A percentile compares a stretch with the other conserved stretches of the same genome.
Evolutionary conservation across 2,113 vertebrate genomes (phyloP).

Genomic region (Patagioenas fasciata): DNA sequence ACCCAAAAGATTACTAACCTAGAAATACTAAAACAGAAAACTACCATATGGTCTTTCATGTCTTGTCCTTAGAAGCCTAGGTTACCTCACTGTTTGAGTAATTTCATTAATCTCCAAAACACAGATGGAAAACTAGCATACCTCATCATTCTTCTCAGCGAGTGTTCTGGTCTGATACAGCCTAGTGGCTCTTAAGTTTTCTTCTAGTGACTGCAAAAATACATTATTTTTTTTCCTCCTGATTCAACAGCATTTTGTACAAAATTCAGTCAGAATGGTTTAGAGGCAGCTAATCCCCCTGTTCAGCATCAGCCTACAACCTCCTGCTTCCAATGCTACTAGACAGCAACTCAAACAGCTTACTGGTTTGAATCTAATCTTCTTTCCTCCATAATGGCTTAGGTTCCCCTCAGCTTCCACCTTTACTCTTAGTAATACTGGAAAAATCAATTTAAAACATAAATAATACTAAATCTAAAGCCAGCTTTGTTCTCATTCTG

Average conservation of each 20-base stretch:
- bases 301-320: background rate
- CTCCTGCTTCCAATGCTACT: conserved; percentile 14
- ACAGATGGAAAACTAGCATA: background rate
- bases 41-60: conserved; percentile 42
- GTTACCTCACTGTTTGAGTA: conserved; percentile 24
- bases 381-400: background rate
- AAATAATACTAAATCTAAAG: background rate
- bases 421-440: background rate
- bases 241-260: background rate
- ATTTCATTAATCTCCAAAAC: conserved; percentile 43
- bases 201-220: background rate
- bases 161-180: background rate
- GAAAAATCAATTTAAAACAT: background rate
- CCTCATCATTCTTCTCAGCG: background rate
- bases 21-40: conserved; percentile 43
- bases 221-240: rapidly evolving
- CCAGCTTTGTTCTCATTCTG: background rate
- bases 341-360: conserved; percentile 14
- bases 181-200: background rate
- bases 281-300: background rate
- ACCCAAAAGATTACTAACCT: background rate
- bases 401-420: background rate
- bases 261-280: background rate
- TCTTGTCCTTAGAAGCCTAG: conserved; percentile 43
- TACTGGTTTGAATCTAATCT: conserved; percentile 12